These are phyloP conservation scores for Pygoscelis antarcticus DNA, from an alignment of 2,113 vertebrate genomes.

Conservation along the genomic window DNA sequence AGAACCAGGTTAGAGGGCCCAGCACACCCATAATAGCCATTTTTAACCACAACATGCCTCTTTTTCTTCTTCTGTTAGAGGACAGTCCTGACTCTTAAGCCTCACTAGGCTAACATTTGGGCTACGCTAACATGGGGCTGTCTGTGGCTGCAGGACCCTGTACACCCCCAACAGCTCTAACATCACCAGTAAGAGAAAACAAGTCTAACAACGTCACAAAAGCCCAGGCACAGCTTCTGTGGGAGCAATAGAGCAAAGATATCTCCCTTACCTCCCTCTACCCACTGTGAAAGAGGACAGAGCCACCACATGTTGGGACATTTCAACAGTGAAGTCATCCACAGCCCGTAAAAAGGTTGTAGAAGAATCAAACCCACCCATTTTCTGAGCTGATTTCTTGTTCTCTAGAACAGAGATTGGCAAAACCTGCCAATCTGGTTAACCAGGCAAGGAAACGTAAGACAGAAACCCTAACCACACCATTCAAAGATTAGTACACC, in stretches of 20 bases:
- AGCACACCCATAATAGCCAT: fast-evolving
- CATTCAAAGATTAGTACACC: background rate
- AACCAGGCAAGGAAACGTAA: background rate
- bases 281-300: background rate
- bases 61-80: background rate
- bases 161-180: background rate
- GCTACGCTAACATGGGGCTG: background rate
- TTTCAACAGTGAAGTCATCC: background rate
- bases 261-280: background rate
- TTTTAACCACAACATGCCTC: background rate
- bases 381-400: background rate
- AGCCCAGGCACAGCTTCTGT: background rate
- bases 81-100: background rate
- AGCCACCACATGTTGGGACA: background rate
- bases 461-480: background rate
- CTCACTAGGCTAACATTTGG: background rate
- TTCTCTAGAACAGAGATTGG: background rate
- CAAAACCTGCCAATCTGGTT: background rate
- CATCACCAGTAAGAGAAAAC: background rate
- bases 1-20: background rate
- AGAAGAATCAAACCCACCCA: background rate
- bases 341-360: background rate
- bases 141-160: background rate
- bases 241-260: background rate
- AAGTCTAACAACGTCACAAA: background rate